A percentile compares a stretch with the other conserved stretches of the same genome.
Evolutionary conservation across 2,797 vertebrate genomes (phyloP).

Genomic region (Oreochromis mossambicus): DNA sequence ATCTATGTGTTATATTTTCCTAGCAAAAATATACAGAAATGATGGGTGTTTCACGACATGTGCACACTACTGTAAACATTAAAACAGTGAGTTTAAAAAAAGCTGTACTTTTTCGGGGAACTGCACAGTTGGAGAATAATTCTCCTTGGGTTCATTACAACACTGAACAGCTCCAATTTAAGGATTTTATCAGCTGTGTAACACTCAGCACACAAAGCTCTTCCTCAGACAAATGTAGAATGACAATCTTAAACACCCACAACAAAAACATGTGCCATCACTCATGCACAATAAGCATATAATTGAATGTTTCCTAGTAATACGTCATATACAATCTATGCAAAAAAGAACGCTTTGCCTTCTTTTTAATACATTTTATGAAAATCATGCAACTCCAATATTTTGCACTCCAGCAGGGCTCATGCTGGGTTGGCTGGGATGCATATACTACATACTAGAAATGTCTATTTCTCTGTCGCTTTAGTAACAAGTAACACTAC

Average conservation of each 20-base stretch:
- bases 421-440: not conserved
- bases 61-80: not conserved
- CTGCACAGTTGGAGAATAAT: not conserved
- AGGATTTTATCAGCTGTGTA: not conserved
- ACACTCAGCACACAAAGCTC: not conserved
- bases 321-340: not conserved
- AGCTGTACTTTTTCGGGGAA: fast-evolving
- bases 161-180: not conserved
- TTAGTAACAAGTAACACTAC: not conserved
- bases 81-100: not conserved
- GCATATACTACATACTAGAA: not conserved
- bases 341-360: not conserved
- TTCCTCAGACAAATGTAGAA: not conserved
- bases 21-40: not conserved
- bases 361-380: not conserved
- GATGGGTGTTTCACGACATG: not conserved
- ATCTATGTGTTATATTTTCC: not conserved
- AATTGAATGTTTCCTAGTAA: not conserved
- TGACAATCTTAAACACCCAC: not conserved
- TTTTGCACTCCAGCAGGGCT: not conserved
- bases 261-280: not conserved
- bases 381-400: not conserved
- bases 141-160: not conserved
- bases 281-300: not conserved
- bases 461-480: not conserved